Conservation (phyloP, 2,888 invertebrate species). For the Protonemura montana region DNA sequence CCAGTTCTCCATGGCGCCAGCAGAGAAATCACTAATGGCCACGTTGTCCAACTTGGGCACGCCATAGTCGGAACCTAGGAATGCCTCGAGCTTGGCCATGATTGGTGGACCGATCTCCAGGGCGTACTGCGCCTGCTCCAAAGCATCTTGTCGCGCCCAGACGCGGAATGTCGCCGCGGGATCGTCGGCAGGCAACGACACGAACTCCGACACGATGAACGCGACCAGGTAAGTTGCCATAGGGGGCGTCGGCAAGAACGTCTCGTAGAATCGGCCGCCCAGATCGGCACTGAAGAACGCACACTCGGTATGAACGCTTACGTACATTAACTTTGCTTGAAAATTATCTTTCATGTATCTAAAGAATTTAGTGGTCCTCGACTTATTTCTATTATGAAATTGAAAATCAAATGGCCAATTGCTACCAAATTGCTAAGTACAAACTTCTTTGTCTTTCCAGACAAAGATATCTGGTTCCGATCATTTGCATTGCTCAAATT, state of each 20-base stretch:
- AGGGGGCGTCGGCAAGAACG: slow-evolving; percentile 65
- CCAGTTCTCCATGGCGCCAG: slow-evolving; percentile 94
- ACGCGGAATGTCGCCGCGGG: slow-evolving; percentile 54
- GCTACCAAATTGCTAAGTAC: too few relatives aligned
- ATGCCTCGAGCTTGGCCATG: slow-evolving; percentile 62
- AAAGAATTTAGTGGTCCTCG: too few relatives aligned
- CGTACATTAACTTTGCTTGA: too few relatives aligned
- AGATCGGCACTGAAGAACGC: slow-evolving; percentile 29
- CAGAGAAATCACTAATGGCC: slow-evolving; percentile 84
- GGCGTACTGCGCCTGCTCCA: slow-evolving; percentile 60
- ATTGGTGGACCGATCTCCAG: slow-evolving; percentile 60
- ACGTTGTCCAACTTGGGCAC: slow-evolving; percentile 81
- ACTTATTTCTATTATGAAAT: too few relatives aligned
- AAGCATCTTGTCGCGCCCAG: slow-evolving; percentile 61
- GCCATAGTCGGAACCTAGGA: slow-evolving; percentile 63
- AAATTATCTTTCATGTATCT: too few relatives aligned
- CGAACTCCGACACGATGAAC: slow-evolving; percentile 45
- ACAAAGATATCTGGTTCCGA: too few relatives aligned
- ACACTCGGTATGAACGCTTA: too few relatives aligned
- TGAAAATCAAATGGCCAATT: too few relatives aligned
- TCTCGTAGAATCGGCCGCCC: slow-evolving; percentile 53
- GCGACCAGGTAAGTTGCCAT: slow-evolving; percentile 65
- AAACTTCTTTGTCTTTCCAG: too few relatives aligned
- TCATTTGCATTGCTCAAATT: too few relatives aligned
- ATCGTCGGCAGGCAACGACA: slow-evolving; percentile 57